These are phyloP conservation scores for Anabacerthia variegaticeps DNA, from an alignment of 2,797 vertebrate genomes.

Conservation along the genomic window DNA sequence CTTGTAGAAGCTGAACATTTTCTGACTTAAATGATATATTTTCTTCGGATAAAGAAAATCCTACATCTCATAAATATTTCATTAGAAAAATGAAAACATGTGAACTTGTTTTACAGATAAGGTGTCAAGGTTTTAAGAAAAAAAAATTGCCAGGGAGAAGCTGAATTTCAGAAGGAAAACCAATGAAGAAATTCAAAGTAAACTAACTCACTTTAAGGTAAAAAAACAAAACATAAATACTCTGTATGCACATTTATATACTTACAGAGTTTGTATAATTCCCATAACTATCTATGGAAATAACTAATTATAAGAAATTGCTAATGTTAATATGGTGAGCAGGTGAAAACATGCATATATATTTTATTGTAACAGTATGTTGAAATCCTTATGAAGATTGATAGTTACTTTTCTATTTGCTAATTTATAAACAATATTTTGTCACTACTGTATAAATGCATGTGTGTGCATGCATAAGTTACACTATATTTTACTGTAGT, in stretches of 20 bases:
- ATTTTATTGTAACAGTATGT: neutral
- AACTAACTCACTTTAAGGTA: neutral
- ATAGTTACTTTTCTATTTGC: neutral
- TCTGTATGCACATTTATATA: neutral
- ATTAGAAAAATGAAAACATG: slow-evolving; percentile 60
- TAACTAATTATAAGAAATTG: neutral
- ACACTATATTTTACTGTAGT: neutral
- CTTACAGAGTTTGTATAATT: neutral
- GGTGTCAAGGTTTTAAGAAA: neutral
- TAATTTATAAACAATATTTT: neutral
- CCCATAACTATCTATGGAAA: neutral
- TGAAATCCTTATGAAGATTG: neutral
- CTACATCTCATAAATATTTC: slow-evolving; percentile 72
- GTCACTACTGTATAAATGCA: neutral
- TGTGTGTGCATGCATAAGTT: neutral
- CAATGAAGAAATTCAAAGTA: neutral
- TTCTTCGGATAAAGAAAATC: slow-evolving; percentile 66
- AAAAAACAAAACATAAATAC: neutral
- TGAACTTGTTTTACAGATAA: slow-evolving; percentile 36
- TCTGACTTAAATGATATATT: slow-evolving; percentile 62
- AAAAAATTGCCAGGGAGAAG: neutral
- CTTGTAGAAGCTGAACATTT: slow-evolving; percentile 50
- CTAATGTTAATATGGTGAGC: neutral
- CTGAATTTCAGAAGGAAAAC: slow-evolving; percentile 26
- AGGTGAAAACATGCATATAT: neutral